Evolutionary conservation across 2,113 vertebrate species (phyloP).

Genomic region (Vulpes vulpes): DNA sequence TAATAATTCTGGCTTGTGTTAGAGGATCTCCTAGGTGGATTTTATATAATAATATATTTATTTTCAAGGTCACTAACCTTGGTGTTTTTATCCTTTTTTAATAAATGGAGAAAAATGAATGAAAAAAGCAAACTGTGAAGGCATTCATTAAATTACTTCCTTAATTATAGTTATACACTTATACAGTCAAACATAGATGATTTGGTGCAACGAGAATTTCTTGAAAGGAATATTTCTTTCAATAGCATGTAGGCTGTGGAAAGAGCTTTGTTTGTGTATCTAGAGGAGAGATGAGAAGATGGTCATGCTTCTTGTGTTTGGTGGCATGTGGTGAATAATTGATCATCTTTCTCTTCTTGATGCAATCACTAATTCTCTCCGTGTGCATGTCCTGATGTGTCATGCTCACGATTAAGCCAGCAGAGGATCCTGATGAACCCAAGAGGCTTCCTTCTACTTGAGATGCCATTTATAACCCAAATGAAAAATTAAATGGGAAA

Average conservation of each 20-base stretch:
- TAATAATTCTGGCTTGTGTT: background rate
- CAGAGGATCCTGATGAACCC: constrained; percentile 75
- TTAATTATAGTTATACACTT: background rate
- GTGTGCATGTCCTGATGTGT: constrained; percentile 76
- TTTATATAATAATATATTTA: constrained; percentile 41
- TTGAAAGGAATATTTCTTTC: background rate
- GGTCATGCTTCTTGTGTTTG: constrained; percentile 75
- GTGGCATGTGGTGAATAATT: constrained; percentile 86
- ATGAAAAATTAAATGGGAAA: constrained; percentile 86
- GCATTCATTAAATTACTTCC: background rate
- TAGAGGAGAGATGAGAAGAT: background rate
- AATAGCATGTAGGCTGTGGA: background rate
- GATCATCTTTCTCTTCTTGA: constrained; percentile 80
- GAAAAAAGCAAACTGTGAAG: background rate
- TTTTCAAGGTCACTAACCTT: background rate
- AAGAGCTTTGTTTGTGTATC: constrained; percentile 53
- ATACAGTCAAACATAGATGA: background rate
- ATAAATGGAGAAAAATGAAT: background rate
- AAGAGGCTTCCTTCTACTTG: constrained; percentile 76
- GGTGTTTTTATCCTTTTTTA: background rate
- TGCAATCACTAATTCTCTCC: constrained; percentile 85
- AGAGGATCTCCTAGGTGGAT: background rate
- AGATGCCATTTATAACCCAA: constrained; percentile 79
- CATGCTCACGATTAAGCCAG: constrained; percentile 78
- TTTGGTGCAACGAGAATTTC: background rate